Evolutionary conservation across 2,797 vertebrate species (phyloP).

Genomic region (Loris lydekkerianus): DNA sequence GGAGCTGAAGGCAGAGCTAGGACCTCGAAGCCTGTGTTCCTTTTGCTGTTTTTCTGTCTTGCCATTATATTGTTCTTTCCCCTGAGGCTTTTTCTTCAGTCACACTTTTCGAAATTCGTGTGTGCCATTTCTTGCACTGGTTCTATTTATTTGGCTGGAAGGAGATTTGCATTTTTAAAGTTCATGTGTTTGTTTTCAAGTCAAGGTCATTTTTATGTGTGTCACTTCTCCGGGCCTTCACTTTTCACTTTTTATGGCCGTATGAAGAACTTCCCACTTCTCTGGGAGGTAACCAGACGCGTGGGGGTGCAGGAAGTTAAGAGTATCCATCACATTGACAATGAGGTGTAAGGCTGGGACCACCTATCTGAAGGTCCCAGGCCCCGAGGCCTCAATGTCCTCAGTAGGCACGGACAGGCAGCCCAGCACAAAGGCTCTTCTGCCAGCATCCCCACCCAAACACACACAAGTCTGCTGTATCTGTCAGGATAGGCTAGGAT

Average conservation of each 20-base stretch:
- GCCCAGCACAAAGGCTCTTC: not conserved
- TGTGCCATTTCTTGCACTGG: slow-evolving; percentile 5
- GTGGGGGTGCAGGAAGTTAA: too few relatives aligned
- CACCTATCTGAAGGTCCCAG: not conserved
- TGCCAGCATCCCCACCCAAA: not conserved
- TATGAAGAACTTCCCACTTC: not conserved
- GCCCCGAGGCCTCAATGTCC: not conserved
- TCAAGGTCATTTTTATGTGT: not conserved
- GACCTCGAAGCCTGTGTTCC: not conserved
- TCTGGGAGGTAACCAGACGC: not conserved
- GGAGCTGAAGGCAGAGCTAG: not conserved
- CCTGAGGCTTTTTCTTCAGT: not conserved
- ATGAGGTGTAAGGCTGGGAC: not conserved
- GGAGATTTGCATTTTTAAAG: slow-evolving; percentile 63
- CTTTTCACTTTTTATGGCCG: not conserved
- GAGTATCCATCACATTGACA: rapidly evolving
- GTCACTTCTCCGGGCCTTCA: not conserved
- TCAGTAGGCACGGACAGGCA: not conserved
- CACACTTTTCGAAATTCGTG: not conserved
- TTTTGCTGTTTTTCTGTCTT: not conserved
- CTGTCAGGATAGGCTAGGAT: not conserved
- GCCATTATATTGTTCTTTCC: not conserved
- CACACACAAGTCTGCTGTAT: not conserved
- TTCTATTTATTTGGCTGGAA: slow-evolving; percentile 51
- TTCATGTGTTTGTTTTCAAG: slow-evolving; percentile 38